Base-by-base conservation (phyloP, 2,888 invertebrate genomes). In the Cerastoderma edule region DNA sequence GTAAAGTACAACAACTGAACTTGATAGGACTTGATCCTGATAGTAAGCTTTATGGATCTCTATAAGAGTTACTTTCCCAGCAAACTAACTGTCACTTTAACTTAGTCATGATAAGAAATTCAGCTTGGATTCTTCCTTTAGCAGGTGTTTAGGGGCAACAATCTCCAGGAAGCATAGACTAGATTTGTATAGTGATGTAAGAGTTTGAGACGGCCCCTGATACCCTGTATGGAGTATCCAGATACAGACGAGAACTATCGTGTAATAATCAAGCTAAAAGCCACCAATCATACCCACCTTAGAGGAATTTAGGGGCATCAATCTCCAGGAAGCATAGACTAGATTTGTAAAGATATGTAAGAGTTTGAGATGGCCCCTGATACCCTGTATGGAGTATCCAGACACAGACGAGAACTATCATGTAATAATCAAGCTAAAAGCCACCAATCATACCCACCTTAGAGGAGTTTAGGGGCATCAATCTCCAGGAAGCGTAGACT, bases 111-210 rank as follows among this genome's bases (percentile, higher is more conserved):
- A n/a, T n/a, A n/a, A n/a, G n/a, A n/a, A n/a, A n/a, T n/a, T n/a
- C n/a, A n/a, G n/a, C n/a, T n/a, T n/a, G n/a, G n/a, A n/a, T n/a
- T n/a, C n/a, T n/a, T n/a, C n/a, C n/a, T n/a, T n/a, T n/a, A n/a
- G n/a, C n/a, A n/a, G 28, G 88, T 83, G n/a, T 83, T 76, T 16
- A 92, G 83, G 24, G 89, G 87, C 39, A 91, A 83, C 53, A 92
- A 86, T 44, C 92, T 84, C 95, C 95, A 95, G 63, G 94, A 94
- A 1, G 94, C 93, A 89, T 95, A 95, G 68, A 95, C 89, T 33
- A 94, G 93, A 88, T 95, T 95, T 22, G 95, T 95, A 91, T 95
- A 95, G 81, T 94, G 94, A 86, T 95, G 94, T 16, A 95, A 93
- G 57, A 95, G 93, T 76, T 93, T 93, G 33, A 95, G 92, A 67